A percentile compares a stretch with the other conserved stretches of the same genome.
phyloP scores from a whole-genome alignment of 2,113 vertebrate genomes.

The Lophotis ruficrista region DNA sequence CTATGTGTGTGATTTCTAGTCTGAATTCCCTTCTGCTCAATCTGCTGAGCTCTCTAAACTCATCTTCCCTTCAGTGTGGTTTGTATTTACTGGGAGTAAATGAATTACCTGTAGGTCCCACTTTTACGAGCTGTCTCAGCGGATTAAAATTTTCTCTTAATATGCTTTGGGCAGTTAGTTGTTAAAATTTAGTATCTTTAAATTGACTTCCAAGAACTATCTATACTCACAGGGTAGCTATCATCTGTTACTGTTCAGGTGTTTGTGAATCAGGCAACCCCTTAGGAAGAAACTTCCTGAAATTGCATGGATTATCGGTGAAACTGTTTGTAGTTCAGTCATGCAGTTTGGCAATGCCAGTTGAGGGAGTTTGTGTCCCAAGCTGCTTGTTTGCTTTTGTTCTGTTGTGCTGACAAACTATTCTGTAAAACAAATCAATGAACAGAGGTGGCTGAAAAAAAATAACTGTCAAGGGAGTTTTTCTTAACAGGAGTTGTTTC shows the following conservation, averaged over 20 bases:
- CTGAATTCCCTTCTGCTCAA: neutral
- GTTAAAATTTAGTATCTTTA: neutral
- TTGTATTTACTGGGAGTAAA: neutral
- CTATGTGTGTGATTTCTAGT: neutral
- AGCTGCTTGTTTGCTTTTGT: neutral
- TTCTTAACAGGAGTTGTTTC: neutral
- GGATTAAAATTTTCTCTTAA: neutral
- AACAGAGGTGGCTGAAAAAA: neutral
- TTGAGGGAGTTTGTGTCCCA: neutral
- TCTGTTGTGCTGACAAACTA: neutral
- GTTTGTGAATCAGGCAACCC: neutral
- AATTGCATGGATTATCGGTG: neutral
- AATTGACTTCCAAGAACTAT: neutral
- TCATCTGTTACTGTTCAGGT: neutral
- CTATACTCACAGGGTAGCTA: neutral
- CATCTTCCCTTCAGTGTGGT: neutral
- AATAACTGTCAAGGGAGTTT: neutral
- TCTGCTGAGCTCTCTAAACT: neutral
- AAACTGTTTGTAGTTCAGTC: neutral
- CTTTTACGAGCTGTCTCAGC: neutral
- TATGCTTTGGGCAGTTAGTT: neutral
- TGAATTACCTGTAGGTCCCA: neutral
- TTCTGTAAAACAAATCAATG: neutral
- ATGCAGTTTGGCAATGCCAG: neutral
- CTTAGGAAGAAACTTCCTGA: neutral